Evolutionary conservation across 2,888 invertebrate species (phyloP), one percentile per base, ranked within the genome.

Genomic region (Leptinotarsa rubiginosa): DNA sequence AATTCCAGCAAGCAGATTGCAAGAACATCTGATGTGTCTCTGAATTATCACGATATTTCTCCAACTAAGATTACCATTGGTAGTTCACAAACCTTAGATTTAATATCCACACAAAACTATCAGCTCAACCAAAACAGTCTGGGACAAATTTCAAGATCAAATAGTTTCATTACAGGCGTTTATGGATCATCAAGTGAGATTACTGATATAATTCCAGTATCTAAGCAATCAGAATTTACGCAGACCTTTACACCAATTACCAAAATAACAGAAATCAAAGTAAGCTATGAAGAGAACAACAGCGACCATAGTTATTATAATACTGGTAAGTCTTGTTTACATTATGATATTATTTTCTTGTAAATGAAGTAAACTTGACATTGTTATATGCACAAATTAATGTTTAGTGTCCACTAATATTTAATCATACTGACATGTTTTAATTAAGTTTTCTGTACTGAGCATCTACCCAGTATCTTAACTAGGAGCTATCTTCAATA

Each of bases 231-330:
- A 4, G 62, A 62, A 16, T 62, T n/a, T 62, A 15, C 59, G 59
- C 59, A 25, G 12, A 22, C 59, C 16, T 59, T 59, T 7, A n/a
- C 22, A 22, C 52, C 25, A 5, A 50, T 20, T 22, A 22, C 25
- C 16, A 25, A 20, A 16, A 52, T 50, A 52, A 67, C 25, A 25
- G 67, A 52, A 67, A 67, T 67, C 56, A 31, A 41, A 56, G 52
- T 41, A 16, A 56, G 47, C 69, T 62, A 41, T 41, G 62, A 62
- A 12, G n/a, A 12, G n/a, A 69, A 69, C 47, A 56, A 56, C 41
- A 56, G 56, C 16, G 69, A 69, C 20, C 69, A 69, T 47, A 69
- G 41, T 69, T 69, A 69, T 41, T 69, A 22, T 47, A 18, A 18
- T 49, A 4, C 69, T 56, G 69, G 69, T 69, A 16, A 69, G 69